Evolutionary conservation across 37 sponge, comb jelly and placozoan species (phyloP), one percentile per base, ranked within the genome.

Genomic region (Bolinopsis microptera): DNA sequence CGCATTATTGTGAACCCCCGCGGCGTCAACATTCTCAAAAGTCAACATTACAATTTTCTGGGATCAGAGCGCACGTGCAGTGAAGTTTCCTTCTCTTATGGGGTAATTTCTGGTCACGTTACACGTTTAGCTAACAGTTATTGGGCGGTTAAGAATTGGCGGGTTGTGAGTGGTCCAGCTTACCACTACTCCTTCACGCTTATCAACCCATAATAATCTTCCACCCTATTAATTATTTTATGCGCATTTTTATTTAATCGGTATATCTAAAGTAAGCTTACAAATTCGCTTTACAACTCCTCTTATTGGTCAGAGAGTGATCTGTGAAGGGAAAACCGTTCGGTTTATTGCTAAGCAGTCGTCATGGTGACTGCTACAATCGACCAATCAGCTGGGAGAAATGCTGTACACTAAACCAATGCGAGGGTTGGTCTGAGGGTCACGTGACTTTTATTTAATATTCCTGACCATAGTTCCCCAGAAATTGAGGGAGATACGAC

Each of bases 211-310:
- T 77, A 34, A 27, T 77, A 77, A 77, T 77, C 80, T 48, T 48
- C 80, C 37, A 32, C 35, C 80, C 80, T 77, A 77, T 77, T 77
- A 77, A 77, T 77, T 32, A 77, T 77, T 77, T 77, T 77, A 77
- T 77, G 80, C 22, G 80, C 80, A 77, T 77, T 77, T 77, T 77
- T 77, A 77, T 77, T 35, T 35, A 13, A 77, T 77, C 21, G 35
- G 80, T 32, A 77, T 77, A 77, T 77, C 35, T 77, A 77, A 35
- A 77, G 80, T 35, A 32, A 77, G 37, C 35, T 77, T 33, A 35
- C 35, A 32, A 77, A 77, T 77, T 32, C 35, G 27, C 80, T 35
- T 77, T 1, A 13, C 37, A 8, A 48, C 9, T 13, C 9, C 13
- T 48, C 5, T 48, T 13, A 48, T 48, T 48, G 61, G 61, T 48